Percentiles rank a stretch among this genome's conserved stretches.
These are phyloP conservation scores for Pocillopora verrucosa DNA, from an alignment of 64 coral and sea anemone species.

Conservation along the genomic window DNA sequence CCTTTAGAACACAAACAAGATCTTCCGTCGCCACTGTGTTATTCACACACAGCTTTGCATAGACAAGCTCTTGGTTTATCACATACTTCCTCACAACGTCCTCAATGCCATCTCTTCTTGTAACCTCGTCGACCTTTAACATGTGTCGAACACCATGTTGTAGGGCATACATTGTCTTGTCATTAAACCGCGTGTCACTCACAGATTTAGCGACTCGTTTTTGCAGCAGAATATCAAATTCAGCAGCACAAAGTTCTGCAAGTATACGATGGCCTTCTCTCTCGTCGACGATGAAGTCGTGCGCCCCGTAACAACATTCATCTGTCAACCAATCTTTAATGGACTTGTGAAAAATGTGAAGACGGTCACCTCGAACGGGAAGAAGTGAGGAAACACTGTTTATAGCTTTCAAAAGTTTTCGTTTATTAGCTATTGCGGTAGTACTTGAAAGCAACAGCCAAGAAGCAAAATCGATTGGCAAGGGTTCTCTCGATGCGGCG, in stretches of 20 bases:
- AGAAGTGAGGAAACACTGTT: background rate
- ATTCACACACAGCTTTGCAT: background rate
- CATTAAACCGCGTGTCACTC: background rate
- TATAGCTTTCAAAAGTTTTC: background rate
- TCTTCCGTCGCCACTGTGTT: background rate
- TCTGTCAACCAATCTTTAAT: constrained; percentile 24
- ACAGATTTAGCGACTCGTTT: background rate
- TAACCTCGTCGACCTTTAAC: too few species aligned
- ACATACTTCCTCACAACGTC: background rate
- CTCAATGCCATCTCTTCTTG: too few species aligned
- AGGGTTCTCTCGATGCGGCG: background rate
- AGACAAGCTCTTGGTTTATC: background rate
- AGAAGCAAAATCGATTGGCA: background rate
- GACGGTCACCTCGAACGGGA: constrained; percentile 22
- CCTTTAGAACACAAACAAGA: too few species aligned
- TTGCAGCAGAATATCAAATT: background rate
- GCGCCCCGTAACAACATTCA: background rate
- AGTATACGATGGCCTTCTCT: background rate
- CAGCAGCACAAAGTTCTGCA: constrained; percentile 11
- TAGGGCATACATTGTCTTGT: constrained; percentile 12
- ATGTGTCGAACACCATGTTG: background rate
- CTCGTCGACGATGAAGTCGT: constrained; percentile 25
- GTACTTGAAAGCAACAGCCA: background rate
- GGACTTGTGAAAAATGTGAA: constrained; percentile 27
- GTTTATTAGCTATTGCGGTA: background rate